phyloP scores from a whole-genome alignment of 1,140 invertebrate species.

The Schlechtendalia chinensis region DNA sequence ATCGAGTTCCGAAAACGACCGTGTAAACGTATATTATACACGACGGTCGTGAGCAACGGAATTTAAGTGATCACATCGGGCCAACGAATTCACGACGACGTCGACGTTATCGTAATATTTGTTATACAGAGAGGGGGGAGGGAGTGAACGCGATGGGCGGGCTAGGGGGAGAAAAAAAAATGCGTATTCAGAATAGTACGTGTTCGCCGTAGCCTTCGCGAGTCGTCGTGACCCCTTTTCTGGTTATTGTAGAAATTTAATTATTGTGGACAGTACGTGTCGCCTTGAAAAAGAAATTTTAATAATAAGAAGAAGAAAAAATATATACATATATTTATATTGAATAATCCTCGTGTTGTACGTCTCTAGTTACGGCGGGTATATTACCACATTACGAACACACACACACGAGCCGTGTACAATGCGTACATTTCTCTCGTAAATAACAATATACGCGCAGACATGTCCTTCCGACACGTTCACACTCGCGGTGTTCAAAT shows the following conservation, averaged over 20 bases:
- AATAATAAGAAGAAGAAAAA: neutral
- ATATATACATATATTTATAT: neutral
- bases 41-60: too few relatives aligned
- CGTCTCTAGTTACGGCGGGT: too few relatives aligned
- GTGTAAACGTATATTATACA: too few relatives aligned
- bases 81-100: too few relatives aligned
- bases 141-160: too few relatives aligned
- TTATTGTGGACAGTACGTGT: neutral
- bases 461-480: neutral
- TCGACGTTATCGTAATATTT: too few relatives aligned
- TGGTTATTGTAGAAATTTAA: neutral
- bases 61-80: too few relatives aligned
- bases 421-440: neutral
- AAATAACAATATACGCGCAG: neutral
- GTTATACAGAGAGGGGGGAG: neutral
- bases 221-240: conserved; percentile 13
- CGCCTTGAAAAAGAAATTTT: conserved; percentile 10
- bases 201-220: neutral
- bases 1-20: too few relatives aligned
- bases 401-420: neutral
- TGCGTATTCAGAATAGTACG: conserved; percentile 13
- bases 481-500: neutral
- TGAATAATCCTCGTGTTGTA: too few relatives aligned
- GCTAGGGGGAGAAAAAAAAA: neutral
- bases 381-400: neutral